These are phyloP conservation scores for Tenthredo mesomela DNA, from an alignment of 2,888 invertebrate species.

Conservation along the genomic window DNA sequence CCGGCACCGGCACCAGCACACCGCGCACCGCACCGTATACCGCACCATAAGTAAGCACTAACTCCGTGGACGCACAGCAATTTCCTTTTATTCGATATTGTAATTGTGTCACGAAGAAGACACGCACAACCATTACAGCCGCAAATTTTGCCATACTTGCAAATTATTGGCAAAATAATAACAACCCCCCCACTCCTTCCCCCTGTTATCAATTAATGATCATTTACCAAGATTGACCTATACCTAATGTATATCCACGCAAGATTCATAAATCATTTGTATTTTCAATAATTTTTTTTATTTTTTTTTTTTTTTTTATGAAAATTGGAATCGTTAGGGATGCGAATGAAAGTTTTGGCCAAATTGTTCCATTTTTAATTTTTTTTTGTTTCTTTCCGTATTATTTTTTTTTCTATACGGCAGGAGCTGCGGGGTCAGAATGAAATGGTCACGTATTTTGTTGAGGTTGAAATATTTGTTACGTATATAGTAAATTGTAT, in stretches of 20 bases:
- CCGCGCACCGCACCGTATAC: background rate
- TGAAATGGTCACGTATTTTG: background rate
- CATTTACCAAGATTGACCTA: too few relatives aligned
- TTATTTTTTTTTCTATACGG: background rate
- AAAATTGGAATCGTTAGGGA: too few relatives aligned
- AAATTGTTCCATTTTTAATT: background rate
- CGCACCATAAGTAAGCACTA: constrained; percentile 21
- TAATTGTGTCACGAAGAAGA: constrained; percentile 63
- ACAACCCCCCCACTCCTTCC: background rate
- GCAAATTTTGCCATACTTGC: constrained; percentile 35
- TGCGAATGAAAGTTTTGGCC: too few relatives aligned
- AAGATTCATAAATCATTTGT: too few relatives aligned
- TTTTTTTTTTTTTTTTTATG: too few relatives aligned
- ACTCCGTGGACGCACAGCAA: constrained; percentile 66
- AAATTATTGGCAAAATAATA: constrained; percentile 61
- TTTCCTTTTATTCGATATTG: constrained; percentile 70
- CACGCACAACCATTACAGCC: constrained; percentile 12
- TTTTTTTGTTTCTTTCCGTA: background rate
- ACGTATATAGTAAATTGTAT: background rate
- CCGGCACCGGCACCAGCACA: background rate
- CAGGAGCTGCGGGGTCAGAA: too few relatives aligned
- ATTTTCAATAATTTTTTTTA: too few relatives aligned
- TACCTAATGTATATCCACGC: too few relatives aligned
- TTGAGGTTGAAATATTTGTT: constrained; percentile 16
- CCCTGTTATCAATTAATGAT: background rate